Conservation (phyloP, 2,113 vertebrate genomes). For the Myiozetetes cayanensis region DNA sequence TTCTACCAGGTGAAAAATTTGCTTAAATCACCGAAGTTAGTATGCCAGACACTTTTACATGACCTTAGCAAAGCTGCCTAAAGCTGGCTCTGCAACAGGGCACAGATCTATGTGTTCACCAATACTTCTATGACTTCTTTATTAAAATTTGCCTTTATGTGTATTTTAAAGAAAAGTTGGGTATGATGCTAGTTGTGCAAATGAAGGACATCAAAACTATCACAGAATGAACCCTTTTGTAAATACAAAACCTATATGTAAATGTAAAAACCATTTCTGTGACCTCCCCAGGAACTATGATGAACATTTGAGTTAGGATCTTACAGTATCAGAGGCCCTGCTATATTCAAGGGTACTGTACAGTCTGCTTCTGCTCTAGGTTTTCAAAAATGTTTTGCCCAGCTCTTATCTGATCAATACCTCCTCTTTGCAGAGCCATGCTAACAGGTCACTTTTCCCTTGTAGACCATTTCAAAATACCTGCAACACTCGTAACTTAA, state of each 20-base stretch:
- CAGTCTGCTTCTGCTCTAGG: not conserved
- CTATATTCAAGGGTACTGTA: not conserved
- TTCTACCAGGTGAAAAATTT: not conserved
- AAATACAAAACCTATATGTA: not conserved
- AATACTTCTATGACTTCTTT: not conserved
- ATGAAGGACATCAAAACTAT: not conserved
- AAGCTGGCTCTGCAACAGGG: not conserved
- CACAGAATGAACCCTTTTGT: not conserved
- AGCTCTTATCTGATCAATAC: not conserved
- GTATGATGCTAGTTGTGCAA: not conserved
- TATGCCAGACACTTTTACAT: not conserved
- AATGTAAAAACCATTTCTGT: not conserved
- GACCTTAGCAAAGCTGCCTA: not conserved
- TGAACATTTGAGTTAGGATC: not conserved
- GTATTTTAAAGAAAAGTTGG: not conserved
- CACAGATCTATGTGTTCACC: not conserved
- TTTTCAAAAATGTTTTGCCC: not conserved
- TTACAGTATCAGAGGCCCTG: not conserved
- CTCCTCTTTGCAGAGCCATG: not conserved
- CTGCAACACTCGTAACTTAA: not conserved
- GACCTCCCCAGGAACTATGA: not conserved
- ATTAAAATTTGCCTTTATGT: not conserved
- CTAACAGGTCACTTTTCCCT: not conserved
- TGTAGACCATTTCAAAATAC: not conserved
- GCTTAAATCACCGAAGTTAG: not conserved